Evolutionary conservation across 2,888 invertebrate genomes (phyloP).

Genomic region (Harmothoe impar): DNA sequence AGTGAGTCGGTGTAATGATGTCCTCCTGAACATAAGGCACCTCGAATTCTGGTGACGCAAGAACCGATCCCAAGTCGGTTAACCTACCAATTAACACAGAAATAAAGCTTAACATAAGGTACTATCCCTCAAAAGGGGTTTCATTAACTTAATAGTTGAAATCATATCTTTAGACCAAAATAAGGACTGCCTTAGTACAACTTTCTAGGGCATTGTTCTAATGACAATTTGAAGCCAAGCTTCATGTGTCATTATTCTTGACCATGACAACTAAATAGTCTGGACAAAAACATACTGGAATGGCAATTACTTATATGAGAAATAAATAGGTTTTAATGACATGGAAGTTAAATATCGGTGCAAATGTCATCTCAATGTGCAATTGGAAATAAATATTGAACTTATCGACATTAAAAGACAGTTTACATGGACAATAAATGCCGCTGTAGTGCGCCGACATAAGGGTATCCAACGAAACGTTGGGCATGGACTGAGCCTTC

Average conservation of each 20-base stretch:
- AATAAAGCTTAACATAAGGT: not conserved
- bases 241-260: no score
- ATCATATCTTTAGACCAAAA: no score
- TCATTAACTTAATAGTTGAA: no score
- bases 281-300: no score
- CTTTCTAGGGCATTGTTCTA: no score
- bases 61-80: constrained; percentile 41
- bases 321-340: no score
- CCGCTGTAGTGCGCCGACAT: constrained; percentile 40
- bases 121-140: no score
- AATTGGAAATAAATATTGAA: not conserved
- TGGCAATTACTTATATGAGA: no score
- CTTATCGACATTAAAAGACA: constrained; percentile 26
- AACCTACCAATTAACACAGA: constrained; percentile 15
- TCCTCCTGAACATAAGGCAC: not conserved
- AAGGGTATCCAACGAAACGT: constrained; percentile 36
- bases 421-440: constrained; percentile 54
- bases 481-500: constrained; percentile 72
- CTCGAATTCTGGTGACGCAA: not conserved
- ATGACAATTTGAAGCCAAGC: no score
- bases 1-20: not conserved
- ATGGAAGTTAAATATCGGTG: not conserved
- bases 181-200: no score
- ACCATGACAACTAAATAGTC: no score
- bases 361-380: not conserved